These are phyloP conservation scores for Macrocentrus cingulum DNA, from an alignment of 1,140 invertebrate species.

Conservation along the genomic window DNA sequence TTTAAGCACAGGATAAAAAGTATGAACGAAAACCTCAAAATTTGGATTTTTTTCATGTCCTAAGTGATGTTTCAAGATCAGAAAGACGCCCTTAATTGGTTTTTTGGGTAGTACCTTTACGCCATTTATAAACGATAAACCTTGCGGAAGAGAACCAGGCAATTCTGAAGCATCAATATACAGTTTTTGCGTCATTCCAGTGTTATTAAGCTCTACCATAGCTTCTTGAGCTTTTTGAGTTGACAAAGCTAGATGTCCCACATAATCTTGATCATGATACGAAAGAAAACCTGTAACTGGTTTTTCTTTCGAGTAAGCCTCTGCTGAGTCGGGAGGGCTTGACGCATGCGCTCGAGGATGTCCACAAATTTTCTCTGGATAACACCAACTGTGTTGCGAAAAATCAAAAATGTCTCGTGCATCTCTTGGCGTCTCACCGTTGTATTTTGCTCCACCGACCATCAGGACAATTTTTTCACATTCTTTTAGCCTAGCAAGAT, in stretches of 20 bases:
- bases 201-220: conserved; percentile 27
- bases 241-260: conserved; percentile 24
- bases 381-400: conserved; percentile 26
- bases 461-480: conserved; percentile 21
- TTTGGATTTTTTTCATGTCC: conserved; percentile 6
- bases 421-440: conserved; percentile 17
- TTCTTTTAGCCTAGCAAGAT: conserved; percentile 6
- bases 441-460: conserved; percentile 37
- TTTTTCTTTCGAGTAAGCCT: conserved; percentile 26
- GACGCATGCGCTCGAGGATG: conserved; percentile 40
- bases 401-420: conserved; percentile 29
- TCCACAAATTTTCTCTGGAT: conserved; percentile 2
- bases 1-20: conserved; percentile 31
- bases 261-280: conserved; percentile 27
- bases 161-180: neutral
- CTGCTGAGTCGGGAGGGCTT: conserved; percentile 14
- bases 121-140: conserved; percentile 17
- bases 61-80: conserved; percentile 31
- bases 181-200: neutral
- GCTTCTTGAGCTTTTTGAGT: neutral
- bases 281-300: conserved; percentile 34
- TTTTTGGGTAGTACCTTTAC: neutral
- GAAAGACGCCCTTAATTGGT: neutral
- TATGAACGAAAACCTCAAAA: conserved; percentile 37
- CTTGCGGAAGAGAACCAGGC: conserved; percentile 14